These are phyloP conservation scores for Napeogenes inachia DNA, from an alignment of 2,888 invertebrate species.

Conservation along the genomic window DNA sequence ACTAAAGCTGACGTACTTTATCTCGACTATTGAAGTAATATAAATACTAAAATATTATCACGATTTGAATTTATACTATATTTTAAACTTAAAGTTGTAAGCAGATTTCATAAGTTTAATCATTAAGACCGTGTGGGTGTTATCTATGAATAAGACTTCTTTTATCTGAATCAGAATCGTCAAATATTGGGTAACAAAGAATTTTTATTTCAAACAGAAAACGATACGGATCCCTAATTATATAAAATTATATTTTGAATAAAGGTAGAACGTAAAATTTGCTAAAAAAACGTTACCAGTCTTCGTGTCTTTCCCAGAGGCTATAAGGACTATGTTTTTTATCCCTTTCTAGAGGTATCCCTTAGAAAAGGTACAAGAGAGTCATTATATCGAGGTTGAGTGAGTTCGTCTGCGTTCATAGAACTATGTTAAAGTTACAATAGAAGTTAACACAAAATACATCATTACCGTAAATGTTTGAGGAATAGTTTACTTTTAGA, in stretches of 20 bases:
- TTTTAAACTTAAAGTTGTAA: background rate
- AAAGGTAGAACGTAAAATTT: conserved; percentile 8
- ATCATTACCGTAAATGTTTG: background rate
- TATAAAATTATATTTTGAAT: background rate
- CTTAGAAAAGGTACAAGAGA: conserved; percentile 27
- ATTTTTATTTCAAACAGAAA: background rate
- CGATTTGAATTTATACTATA: background rate
- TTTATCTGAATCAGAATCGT: background rate
- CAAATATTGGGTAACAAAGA: background rate
- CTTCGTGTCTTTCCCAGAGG: conserved; percentile 24
- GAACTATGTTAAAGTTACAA: conserved; percentile 12
- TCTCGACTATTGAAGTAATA: background rate
- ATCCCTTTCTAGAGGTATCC: conserved; percentile 27
- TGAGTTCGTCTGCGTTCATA: conserved; percentile 26
- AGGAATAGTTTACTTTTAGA: background rate
- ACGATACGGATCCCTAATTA: background rate
- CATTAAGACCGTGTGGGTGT: conserved; percentile 1
- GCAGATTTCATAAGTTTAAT: background rate
- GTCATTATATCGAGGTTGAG: conserved; percentile 25
- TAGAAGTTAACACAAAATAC: background rate
- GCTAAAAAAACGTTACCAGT: conserved; percentile 23
- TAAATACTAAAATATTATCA: background rate
- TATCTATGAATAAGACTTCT: background rate
- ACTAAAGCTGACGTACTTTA: background rate
- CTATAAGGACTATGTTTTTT: conserved; percentile 25